Percentiles rank a stretch among this genome's conserved stretches.
Conservation (phyloP, 2,888 invertebrate genomes). For the Venusia cambrica region DNA sequence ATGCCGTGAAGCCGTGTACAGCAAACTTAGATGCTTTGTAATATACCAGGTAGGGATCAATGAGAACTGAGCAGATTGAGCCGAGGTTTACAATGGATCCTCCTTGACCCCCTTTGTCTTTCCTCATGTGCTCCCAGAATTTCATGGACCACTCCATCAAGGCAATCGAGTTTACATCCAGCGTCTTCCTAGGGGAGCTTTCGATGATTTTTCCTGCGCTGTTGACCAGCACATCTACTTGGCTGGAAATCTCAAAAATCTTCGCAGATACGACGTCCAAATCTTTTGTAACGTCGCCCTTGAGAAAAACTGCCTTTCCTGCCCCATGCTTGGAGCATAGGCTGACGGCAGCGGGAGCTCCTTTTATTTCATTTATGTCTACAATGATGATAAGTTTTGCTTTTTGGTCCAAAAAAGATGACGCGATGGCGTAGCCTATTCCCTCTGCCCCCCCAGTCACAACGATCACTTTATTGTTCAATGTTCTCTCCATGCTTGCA, state of each 20-base stretch:
- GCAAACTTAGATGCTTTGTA: slow-evolving; percentile 80
- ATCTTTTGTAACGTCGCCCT: slow-evolving; percentile 68
- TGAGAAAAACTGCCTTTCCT: slow-evolving; percentile 58
- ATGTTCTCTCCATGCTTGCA: slow-evolving; percentile 21
- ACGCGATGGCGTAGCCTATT: slow-evolving; percentile 60
- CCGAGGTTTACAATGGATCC: slow-evolving; percentile 83
- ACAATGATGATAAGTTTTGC: slow-evolving; percentile 50
- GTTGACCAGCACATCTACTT: slow-evolving; percentile 56
- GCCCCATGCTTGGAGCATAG: slow-evolving; percentile 55
- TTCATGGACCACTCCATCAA: slow-evolving; percentile 51
- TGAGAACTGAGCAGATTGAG: slow-evolving; percentile 75
- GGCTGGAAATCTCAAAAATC: slow-evolving; percentile 37
- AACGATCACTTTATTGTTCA: slow-evolving; percentile 29
- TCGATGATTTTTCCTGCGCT: slow-evolving; percentile 51
- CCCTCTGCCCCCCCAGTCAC: slow-evolving; percentile 73
- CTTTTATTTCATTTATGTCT: slow-evolving; percentile 17
- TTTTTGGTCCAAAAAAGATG: slow-evolving; percentile 51
- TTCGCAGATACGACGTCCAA: slow-evolving; percentile 53
- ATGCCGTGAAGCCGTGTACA: slow-evolving; percentile 65
- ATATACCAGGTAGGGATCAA: slow-evolving; percentile 68
- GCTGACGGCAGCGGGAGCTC: slow-evolving; percentile 7
- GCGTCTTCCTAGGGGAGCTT: slow-evolving; percentile 28
- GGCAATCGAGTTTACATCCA: slow-evolving; percentile 45
- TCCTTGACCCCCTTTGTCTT: slow-evolving; percentile 73
- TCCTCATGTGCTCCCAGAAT: slow-evolving; percentile 73